Conservation (phyloP, 2,888 invertebrate genomes). For the Selenia dentaria region DNA sequence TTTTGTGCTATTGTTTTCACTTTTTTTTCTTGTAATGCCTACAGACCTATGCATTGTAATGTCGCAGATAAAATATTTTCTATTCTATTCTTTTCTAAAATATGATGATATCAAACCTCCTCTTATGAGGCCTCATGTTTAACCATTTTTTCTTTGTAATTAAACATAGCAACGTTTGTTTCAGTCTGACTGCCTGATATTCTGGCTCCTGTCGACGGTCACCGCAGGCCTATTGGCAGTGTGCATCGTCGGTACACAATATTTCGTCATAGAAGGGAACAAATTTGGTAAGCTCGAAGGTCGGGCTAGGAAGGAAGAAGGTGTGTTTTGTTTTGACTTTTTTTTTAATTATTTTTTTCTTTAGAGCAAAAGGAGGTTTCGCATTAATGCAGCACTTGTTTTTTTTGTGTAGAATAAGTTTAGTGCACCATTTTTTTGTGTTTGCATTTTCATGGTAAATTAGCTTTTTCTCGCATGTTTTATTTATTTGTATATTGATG, state of each 20-base stretch:
- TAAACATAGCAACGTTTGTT: slow-evolving; percentile 32
- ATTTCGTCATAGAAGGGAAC: slow-evolving; percentile 87
- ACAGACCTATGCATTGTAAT: too few species aligned
- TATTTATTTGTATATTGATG: too few species aligned
- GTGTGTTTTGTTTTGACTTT: slow-evolving; percentile 67
- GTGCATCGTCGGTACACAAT: slow-evolving; percentile 87
- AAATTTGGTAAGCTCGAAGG: slow-evolving; percentile 84
- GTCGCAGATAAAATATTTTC: too few species aligned
- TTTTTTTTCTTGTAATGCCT: too few species aligned
- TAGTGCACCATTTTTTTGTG: not conserved
- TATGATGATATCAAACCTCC: too few species aligned
- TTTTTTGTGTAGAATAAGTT: too few species aligned
- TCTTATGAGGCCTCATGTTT: too few species aligned
- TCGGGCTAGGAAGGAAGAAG: slow-evolving; percentile 72
- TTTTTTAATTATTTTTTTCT: slow-evolving; percentile 42
- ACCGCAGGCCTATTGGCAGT: slow-evolving; percentile 86
- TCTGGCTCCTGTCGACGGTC: slow-evolving; percentile 87
- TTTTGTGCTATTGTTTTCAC: too few species aligned
- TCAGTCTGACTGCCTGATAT: slow-evolving; percentile 87
- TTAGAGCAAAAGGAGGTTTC: slow-evolving; percentile 7
- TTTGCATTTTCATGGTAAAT: slow-evolving; percentile 9
- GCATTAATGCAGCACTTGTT: not conserved
- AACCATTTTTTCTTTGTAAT: too few species aligned
- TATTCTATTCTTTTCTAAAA: too few species aligned
- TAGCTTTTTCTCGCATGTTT: slow-evolving; percentile 3